Conservation (phyloP, 1,140 invertebrate species). For the Sycobia sp. region DNA sequence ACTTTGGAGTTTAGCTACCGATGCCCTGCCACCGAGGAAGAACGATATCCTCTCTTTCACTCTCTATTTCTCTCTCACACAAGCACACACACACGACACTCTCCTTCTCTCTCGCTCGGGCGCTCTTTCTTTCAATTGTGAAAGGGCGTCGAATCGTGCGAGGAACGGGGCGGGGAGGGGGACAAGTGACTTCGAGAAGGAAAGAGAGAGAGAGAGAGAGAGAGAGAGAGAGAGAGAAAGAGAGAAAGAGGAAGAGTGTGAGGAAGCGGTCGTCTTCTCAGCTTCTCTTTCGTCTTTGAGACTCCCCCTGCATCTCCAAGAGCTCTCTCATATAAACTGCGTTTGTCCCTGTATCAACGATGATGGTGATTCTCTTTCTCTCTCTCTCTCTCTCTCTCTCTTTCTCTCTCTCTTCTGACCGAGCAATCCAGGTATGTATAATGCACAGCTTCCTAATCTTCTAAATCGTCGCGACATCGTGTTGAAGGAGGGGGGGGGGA, state of each 20-base stretch:
- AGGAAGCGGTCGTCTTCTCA: neutral
- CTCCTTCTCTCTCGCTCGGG: no score
- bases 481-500: no score
- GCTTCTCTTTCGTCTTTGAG: neutral
- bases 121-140: slow-evolving; percentile 29
- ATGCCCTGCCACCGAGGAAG: neutral
- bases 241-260: neutral
- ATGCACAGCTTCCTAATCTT: slow-evolving; percentile 7
- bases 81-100: no score
- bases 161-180: no score
- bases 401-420: no score
- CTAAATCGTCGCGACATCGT: slow-evolving; percentile 4
- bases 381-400: no score
- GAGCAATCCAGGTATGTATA: slow-evolving; percentile 25
- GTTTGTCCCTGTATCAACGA: neutral
- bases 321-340: neutral
- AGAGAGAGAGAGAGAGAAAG: neutral
- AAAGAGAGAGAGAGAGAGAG: neutral
- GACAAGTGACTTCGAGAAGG: no score
- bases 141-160: neutral
- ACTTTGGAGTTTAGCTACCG: slow-evolving; percentile 46
- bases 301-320: neutral
- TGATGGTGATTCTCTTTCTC: no score
- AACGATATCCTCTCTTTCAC: neutral
- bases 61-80: neutral